Conservation (phyloP, 2,888 invertebrate genomes). For the Vandiemenella viatica region DNA sequence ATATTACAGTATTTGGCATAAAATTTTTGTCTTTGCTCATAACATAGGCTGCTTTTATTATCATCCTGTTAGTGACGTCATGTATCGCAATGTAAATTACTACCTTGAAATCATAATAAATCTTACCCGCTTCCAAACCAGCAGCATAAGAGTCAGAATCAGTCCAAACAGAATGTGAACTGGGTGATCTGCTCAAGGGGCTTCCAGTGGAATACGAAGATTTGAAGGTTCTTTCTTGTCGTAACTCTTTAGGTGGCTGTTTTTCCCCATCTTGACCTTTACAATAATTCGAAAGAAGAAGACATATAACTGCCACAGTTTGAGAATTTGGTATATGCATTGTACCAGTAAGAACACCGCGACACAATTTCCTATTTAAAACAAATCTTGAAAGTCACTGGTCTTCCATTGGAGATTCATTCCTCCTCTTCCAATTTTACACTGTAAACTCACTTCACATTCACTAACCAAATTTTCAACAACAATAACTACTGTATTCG, state of each 20-base stretch:
- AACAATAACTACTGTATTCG: slow-evolving; percentile 2
- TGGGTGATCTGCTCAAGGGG: slow-evolving; percentile 5
- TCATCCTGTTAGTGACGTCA: no score
- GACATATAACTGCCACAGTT: slow-evolving; percentile 11
- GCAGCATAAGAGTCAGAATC: slow-evolving; percentile 6
- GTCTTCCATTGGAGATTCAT: neutral
- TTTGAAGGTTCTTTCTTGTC: slow-evolving; percentile 9
- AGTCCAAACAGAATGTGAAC: slow-evolving; percentile 7
- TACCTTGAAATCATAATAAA: neutral
- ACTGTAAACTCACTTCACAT: neutral
- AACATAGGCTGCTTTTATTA: no score
- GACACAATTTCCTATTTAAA: neutral
- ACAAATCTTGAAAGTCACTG: neutral
- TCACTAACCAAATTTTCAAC: neutral
- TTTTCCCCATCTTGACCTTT: slow-evolving; percentile 10
- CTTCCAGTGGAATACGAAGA: slow-evolving; percentile 8
- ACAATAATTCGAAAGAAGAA: slow-evolving; percentile 11
- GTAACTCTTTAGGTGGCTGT: slow-evolving; percentile 5
- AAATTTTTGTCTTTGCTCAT: no score
- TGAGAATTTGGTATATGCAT: slow-evolving; percentile 10
- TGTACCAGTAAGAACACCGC: slow-evolving; percentile 2
- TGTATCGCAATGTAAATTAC: no score
- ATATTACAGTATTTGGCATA: no score
- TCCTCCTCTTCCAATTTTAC: neutral
- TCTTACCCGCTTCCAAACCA: slow-evolving; percentile 15